Conservation (phyloP, 2,113 vertebrate genomes). For the Entosphenus tridentatus region DNA sequence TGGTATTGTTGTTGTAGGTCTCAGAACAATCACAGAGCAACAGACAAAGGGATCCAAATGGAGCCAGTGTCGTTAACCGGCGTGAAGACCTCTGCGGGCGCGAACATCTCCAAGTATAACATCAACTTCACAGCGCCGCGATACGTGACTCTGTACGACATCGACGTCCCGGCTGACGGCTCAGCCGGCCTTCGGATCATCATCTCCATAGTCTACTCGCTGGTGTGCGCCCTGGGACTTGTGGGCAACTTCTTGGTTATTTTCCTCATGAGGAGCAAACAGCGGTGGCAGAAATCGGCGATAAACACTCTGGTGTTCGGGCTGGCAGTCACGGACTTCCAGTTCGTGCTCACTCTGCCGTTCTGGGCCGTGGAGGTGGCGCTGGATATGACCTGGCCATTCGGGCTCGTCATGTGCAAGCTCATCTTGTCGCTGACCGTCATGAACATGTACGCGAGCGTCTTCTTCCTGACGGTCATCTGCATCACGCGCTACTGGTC, state of each 20-base stretch:
- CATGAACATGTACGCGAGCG: slow-evolving; percentile 92
- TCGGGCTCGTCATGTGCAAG: slow-evolving; percentile 80
- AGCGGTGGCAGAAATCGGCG: slow-evolving; percentile 64
- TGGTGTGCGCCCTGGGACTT: slow-evolving; percentile 67
- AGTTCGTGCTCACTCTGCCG: slow-evolving; percentile 72
- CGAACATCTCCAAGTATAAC: too few species aligned
- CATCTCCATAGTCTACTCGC: slow-evolving; percentile 56
- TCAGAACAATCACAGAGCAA: too few species aligned
- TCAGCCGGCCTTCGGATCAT: slow-evolving; percentile 34
- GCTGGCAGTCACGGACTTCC: slow-evolving; percentile 70
- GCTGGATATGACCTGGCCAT: slow-evolving; percentile 72
- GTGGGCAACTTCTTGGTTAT: slow-evolving; percentile 68
- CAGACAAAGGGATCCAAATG: too few species aligned
- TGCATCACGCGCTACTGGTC: slow-evolving; percentile 62
- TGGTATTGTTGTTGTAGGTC: too few species aligned
- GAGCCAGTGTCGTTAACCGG: too few species aligned
- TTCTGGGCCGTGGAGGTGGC: slow-evolving; percentile 94
- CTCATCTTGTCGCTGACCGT: slow-evolving; percentile 64
- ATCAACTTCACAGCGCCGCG: slow-evolving; percentile 5
- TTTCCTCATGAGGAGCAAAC: slow-evolving; percentile 64
- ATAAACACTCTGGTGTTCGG: slow-evolving; percentile 81
- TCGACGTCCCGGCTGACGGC: slow-evolving; percentile 26
- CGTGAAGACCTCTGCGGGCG: too few species aligned
- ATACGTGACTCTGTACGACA: slow-evolving; percentile 18
- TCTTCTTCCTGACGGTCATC: slow-evolving; percentile 96